Percentiles rank a stretch among this genome's conserved stretches.
Conservation (phyloP, 2,797 vertebrate species). For the Acrocephalus scirpaceus region DNA sequence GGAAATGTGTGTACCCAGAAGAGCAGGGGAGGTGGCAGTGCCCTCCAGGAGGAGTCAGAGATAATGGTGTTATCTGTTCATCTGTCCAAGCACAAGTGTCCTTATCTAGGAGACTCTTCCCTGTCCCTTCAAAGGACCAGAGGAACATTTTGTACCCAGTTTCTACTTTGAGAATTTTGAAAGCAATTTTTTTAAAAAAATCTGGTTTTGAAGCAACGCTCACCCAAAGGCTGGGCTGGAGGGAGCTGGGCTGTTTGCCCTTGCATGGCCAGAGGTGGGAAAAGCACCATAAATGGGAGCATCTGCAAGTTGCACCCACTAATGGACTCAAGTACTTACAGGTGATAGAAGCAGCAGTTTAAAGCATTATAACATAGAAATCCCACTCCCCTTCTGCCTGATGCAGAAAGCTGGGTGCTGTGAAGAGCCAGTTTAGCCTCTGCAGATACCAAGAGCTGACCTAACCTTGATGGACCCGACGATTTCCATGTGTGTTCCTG, state of each 20-base stretch:
- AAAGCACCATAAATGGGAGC: background rate
- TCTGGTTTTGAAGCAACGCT: background rate
- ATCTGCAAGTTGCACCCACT: rapidly evolving
- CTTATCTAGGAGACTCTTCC: background rate
- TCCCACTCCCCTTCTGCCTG: background rate
- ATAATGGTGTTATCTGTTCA: background rate
- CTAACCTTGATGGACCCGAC: rapidly evolving
- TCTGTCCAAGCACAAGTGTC: background rate
- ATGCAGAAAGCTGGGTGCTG: background rate
- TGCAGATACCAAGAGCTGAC: background rate
- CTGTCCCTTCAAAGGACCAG: background rate
- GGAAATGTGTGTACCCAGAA: background rate
- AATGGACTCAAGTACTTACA: background rate
- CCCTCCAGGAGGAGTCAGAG: background rate
- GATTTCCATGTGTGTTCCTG: rapidly evolving
- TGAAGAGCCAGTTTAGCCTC: background rate
- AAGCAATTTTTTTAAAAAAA: rapidly evolving
- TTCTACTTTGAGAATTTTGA: background rate
- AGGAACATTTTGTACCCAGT: background rate
- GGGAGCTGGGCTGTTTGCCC: background rate
- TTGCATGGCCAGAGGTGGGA: background rate
- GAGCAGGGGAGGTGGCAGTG: background rate
- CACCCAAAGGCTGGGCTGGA: background rate
- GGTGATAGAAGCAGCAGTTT: background rate
- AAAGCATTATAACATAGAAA: background rate